Evolutionary conservation across 2,113 vertebrate genomes (phyloP), one percentile per base, ranked within the genome.

Genomic region (Centropristis striata): DNA sequence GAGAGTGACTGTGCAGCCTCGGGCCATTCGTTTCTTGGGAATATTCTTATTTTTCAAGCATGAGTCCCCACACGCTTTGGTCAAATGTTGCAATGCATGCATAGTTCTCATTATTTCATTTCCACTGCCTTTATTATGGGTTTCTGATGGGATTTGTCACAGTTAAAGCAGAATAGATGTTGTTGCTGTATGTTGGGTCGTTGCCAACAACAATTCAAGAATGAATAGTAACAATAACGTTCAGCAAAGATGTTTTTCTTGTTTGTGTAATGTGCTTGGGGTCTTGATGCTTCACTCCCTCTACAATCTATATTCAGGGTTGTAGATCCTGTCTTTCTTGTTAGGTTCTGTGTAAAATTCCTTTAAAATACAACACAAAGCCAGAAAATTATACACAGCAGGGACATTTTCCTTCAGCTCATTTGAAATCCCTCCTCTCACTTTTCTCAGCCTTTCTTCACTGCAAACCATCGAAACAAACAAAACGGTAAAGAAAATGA

Each of bases 141-240:
- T 32, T 8, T 75, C n/a, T 64, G 37, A 72, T 59, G 49, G 64
- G 39, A 65, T 81, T 81, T 81, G 44, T 66, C 53, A 8, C 78
- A 57, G 4, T 73, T 86, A 55, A 6, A 84, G 21, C 13, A 8
- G 42, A 61, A 66, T 49, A 73, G 16, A 63, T 69, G 80, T 50
- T 59, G 71, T 1, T 39, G 71, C 49, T 60, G 21, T 72, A 46
- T 73, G 28, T 77, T 47, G 49, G 15, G 16, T 51, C 44, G 39
- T 37, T 59, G 5, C 15, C 49, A 70, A 41, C 20, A 69, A 21
- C 55, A n/a, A 9, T 58, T 70, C 7, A 76, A 14, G 18, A 68
- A 67, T 42, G 42, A 60, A 78, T n/a, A 37, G 8, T 11, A 21
- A 27, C 16, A 73, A n/a, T 25, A 60, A 20, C 20, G 10, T 71